Evolutionary conservation across 53 echinoderm and acorn worm genomes (phyloP).

Genomic region (Luidia sarsii): DNA sequence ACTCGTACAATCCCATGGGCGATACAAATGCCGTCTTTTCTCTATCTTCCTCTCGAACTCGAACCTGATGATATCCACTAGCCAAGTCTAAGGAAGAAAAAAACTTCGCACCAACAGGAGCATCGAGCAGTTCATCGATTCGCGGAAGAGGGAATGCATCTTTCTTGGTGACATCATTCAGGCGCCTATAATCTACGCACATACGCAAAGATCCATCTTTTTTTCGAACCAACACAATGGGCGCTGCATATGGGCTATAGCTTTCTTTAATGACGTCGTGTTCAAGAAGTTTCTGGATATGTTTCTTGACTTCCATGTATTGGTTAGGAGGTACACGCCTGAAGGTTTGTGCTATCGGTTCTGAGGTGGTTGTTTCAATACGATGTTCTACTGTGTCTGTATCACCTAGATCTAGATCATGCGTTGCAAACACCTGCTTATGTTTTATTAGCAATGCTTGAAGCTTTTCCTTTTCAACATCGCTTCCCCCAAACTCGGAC

Average conservation of each 20-base stretch:
- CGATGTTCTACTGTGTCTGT: conserved; percentile 2
- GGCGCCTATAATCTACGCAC: conserved; percentile 16
- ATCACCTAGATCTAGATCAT: conserved; percentile 15
- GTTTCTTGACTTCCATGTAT: background rate
- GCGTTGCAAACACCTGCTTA: background rate
- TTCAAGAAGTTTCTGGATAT: background rate
- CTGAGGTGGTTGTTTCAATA: background rate
- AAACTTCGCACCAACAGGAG: background rate
- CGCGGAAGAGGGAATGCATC: conserved; percentile 26
- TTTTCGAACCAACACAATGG: background rate
- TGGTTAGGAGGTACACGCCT: background rate
- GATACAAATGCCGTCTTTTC: background rate
- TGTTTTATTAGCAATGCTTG: background rate
- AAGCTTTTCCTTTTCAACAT: background rate
- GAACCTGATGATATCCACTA: background rate
- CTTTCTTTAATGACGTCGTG: background rate
- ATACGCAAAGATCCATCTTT: conserved; percentile 9
- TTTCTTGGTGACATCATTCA: conserved; percentile 7
- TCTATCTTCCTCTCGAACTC: background rate
- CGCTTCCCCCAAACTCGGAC: background rate
- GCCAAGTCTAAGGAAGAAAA: background rate
- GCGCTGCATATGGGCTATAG: conserved; percentile 1
- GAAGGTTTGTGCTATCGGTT: background rate
- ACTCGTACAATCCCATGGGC: conserved; percentile 8
- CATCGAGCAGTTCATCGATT: conserved; percentile 8